A percentile compares a stretch with the other conserved stretches of the same genome.
Conservation (phyloP, 2,797 vertebrate genomes). For the Malacoctenus gilli region DNA sequence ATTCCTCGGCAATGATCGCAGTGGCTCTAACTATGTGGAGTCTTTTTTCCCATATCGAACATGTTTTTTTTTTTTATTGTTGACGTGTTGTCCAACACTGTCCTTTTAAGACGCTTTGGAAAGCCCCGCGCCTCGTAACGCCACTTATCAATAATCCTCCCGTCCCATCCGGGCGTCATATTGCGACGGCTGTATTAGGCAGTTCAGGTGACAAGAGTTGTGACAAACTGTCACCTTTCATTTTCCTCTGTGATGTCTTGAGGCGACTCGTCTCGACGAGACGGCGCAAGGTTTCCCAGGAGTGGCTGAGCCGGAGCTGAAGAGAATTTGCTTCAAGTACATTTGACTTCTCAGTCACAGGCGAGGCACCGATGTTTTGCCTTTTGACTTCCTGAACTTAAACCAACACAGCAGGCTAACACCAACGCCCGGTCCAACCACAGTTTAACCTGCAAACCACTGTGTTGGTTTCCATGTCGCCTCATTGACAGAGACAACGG, state of each 20-base stretch:
- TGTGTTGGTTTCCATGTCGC: no score
- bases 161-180: constrained; percentile 16
- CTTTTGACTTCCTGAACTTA: no score
- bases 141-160: constrained; percentile 4
- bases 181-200: constrained; percentile 17
- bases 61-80: constrained; percentile 1
- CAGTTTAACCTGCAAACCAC: no score
- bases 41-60: neutral
- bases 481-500: no score
- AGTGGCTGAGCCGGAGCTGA: constrained; percentile 33
- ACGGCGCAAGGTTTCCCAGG: constrained; percentile 42
- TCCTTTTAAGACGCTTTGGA: no score
- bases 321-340: constrained; percentile 43
- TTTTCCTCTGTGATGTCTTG: constrained; percentile 33
- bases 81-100: neutral
- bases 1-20: neutral
- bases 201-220: constrained; percentile 23
- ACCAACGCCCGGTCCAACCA: no score
- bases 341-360: constrained; percentile 51
- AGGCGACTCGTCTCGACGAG: constrained; percentile 33
- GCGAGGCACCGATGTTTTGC: constrained; percentile 55
- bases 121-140: no score
- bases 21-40: neutral
- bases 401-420: no score
- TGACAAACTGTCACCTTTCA: constrained; percentile 40